A percentile compares a stretch with the other conserved stretches of the same genome.
These are phyloP conservation scores for Chromis chromis DNA, from an alignment of 2,797 vertebrate genomes.

Conservation along the genomic window DNA sequence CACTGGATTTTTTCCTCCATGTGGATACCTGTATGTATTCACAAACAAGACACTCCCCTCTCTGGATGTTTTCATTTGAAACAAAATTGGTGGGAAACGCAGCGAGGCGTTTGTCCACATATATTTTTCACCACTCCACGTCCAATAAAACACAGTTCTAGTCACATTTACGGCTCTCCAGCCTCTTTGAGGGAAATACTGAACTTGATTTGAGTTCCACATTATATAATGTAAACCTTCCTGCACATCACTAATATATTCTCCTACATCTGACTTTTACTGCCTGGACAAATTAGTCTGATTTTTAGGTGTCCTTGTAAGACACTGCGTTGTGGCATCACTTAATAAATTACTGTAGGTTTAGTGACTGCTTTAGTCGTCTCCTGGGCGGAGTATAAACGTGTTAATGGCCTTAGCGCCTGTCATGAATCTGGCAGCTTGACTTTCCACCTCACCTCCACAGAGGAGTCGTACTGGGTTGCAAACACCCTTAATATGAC, in stretches of 20 bases:
- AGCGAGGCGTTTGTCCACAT: slow-evolving; percentile 48
- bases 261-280: slow-evolving; percentile 31
- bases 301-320: slow-evolving; percentile 43
- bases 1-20: slow-evolving; percentile 32
- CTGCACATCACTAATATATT: slow-evolving; percentile 3
- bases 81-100: slow-evolving; percentile 50
- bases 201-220: slow-evolving; percentile 38
- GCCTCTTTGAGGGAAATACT: slow-evolving; percentile 56
- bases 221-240: slow-evolving; percentile 34
- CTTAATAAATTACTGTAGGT: slow-evolving; percentile 38
- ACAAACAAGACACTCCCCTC: slow-evolving; percentile 37
- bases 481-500: slow-evolving; percentile 62
- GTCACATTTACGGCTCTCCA: slow-evolving; percentile 64
- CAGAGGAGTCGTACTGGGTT: slow-evolving; percentile 46
- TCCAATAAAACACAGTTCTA: slow-evolving; percentile 65
- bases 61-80: slow-evolving; percentile 64
- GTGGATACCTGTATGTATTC: slow-evolving; percentile 18
- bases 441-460: slow-evolving; percentile 70
- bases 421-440: slow-evolving; percentile 72
- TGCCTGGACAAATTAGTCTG: slow-evolving; percentile 31
- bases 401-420: slow-evolving; percentile 68
- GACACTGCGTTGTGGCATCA: slow-evolving; percentile 42
- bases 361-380: slow-evolving; percentile 51
- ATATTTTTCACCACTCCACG: slow-evolving; percentile 39
- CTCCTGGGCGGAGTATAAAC: slow-evolving; percentile 58